These are phyloP conservation scores for Caenorhabditis elegans DNA, from an alignment of 1,140 invertebrate species.

Conservation along the genomic window WBcel235 BX284603.4:507501-508000, in stretches of 20 bases:
- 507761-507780: slow-evolving; percentile 62
- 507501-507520: slow-evolving; percentile 61
- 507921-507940: slow-evolving; percentile 66
- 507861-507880: slow-evolving; percentile 65
- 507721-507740: slow-evolving; percentile 64
- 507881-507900: slow-evolving; percentile 63
- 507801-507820: slow-evolving; percentile 64
- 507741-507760: slow-evolving; percentile 63
- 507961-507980: slow-evolving; percentile 63
- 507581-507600: slow-evolving; percentile 62
- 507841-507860: slow-evolving; percentile 64
- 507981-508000: slow-evolving; percentile 60
- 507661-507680: slow-evolving; percentile 65
- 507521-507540: slow-evolving; percentile 61
- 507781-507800: slow-evolving; percentile 62
- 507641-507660: slow-evolving; percentile 62
- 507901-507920: slow-evolving; percentile 63
- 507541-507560: slow-evolving; percentile 64
- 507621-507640: slow-evolving; percentile 63
- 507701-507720: slow-evolving; percentile 65
- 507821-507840: slow-evolving; percentile 66
- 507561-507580: slow-evolving; percentile 65
- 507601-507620: slow-evolving; percentile 61
- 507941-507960: slow-evolving; percentile 66
- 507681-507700: slow-evolving; percentile 64